Percentiles rank a stretch among this genome's conserved stretches.
These are phyloP conservation scores for Stenichneumon culpator DNA, from an alignment of 2,888 invertebrate species.

Conservation along the genomic window DNA sequence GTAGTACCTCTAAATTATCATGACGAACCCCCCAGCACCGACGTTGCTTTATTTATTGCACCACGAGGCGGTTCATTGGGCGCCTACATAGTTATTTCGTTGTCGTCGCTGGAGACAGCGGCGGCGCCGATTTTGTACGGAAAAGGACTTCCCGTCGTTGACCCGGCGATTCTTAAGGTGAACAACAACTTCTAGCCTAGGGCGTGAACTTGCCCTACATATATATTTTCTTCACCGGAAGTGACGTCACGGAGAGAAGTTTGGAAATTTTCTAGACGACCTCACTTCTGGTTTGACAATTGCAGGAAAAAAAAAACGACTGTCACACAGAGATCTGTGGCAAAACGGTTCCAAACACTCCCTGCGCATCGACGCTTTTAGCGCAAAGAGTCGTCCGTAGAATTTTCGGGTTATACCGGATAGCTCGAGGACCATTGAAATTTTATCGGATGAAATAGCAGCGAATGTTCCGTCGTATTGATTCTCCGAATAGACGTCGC, in stretches of 20 bases:
- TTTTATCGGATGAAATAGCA: not conserved
- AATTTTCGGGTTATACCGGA: too few species aligned
- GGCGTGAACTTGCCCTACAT: not conserved
- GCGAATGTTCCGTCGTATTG: not conserved
- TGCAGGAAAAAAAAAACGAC: too few species aligned
- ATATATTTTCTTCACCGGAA: too few species aligned
- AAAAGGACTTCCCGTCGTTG: not conserved
- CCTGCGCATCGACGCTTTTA: not conserved
- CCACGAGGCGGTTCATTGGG: constrained; percentile 38
- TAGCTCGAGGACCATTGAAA: not conserved
- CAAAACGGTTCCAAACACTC: too few species aligned
- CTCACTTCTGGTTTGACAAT: too few species aligned
- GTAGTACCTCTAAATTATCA: constrained; percentile 58
- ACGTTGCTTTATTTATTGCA: constrained; percentile 53
- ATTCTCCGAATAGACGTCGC: not conserved
- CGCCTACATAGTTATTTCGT: constrained; percentile 28
- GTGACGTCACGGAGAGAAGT: too few species aligned
- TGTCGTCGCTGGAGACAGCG: not conserved
- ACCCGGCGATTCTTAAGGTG: constrained; percentile 34
- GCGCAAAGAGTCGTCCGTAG: not conserved
- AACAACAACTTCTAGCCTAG: constrained; percentile 23
- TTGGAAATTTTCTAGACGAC: too few species aligned
- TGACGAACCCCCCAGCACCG: constrained; percentile 35
- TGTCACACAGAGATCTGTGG: too few species aligned
- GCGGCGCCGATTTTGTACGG: not conserved